phyloP scores from a whole-genome alignment of 2,113 vertebrate genomes.

The Chionomys nivalis region DNA sequence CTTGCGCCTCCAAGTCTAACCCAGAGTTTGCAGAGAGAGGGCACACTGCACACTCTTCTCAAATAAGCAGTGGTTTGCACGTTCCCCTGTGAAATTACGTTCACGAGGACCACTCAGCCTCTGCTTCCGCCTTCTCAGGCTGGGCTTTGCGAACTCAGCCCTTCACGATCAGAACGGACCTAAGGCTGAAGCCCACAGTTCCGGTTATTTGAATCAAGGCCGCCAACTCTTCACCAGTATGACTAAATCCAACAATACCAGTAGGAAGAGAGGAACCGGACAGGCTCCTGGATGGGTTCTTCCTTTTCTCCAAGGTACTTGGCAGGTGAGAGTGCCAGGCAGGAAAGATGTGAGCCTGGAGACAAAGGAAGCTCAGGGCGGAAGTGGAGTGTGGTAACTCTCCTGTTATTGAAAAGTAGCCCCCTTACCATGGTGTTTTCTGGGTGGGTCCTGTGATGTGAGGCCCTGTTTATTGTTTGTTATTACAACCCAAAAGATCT shows the following conservation, averaged over 20 bases:
- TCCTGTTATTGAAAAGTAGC: neutral
- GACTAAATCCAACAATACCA: neutral
- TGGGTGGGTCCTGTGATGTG: too few relatives aligned
- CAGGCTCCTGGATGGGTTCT: neutral
- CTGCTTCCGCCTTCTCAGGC: neutral
- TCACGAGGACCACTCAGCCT: neutral
- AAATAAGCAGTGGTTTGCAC: neutral
- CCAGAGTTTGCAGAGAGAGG: neutral
- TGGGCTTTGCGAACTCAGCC: neutral
- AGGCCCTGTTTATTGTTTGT: neutral
- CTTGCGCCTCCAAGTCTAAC: neutral
- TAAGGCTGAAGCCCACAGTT: neutral
- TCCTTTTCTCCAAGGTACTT: neutral
- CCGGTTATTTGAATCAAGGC: neutral
- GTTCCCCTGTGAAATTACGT: neutral
- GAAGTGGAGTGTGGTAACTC: neutral
- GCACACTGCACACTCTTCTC: neutral
- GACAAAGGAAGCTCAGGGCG: neutral
- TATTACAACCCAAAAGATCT: neutral
- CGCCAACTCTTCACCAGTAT: neutral
- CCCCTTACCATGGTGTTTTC: neutral
- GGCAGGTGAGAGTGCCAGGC: rapidly evolving
- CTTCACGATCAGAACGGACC: neutral
- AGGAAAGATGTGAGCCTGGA: rapidly evolving
- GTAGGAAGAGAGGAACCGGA: neutral